Conservation (phyloP, 2,797 vertebrate genomes). For the Ispidina picta region DNA sequence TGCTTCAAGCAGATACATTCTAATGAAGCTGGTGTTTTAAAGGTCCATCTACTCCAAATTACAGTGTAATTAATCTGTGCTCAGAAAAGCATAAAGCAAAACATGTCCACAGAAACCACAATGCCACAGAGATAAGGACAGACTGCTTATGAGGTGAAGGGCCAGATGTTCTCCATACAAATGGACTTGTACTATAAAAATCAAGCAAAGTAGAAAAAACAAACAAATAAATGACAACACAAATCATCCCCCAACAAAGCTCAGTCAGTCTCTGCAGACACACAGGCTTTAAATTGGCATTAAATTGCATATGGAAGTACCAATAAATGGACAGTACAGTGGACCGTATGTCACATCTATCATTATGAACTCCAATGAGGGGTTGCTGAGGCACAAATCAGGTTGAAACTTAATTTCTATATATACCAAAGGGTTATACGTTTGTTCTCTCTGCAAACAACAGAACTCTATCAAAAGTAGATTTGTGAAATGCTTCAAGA, state of each 20-base stretch:
- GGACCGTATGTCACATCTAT: background rate
- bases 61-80: conserved; percentile 48
- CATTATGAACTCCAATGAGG: background rate
- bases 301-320: background rate
- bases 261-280: background rate
- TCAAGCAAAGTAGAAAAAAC: background rate
- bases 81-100: conserved; percentile 12
- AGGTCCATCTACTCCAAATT: conserved; percentile 43
- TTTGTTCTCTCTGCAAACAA: background rate
- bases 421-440: background rate
- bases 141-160: background rate
- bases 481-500: background rate
- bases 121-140: background rate
- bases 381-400: background rate
- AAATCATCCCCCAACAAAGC: background rate
- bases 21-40: conserved; percentile 31
- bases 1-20: background rate
- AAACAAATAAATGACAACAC: background rate
- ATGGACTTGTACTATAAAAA: background rate
- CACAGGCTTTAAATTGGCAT: background rate
- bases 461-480: background rate
- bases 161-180: background rate
- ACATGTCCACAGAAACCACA: background rate
- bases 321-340: background rate
- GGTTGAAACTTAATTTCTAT: background rate